phyloP scores from a whole-genome alignment of 2,888 invertebrate species.

The Drosophila mimetica region DNA sequence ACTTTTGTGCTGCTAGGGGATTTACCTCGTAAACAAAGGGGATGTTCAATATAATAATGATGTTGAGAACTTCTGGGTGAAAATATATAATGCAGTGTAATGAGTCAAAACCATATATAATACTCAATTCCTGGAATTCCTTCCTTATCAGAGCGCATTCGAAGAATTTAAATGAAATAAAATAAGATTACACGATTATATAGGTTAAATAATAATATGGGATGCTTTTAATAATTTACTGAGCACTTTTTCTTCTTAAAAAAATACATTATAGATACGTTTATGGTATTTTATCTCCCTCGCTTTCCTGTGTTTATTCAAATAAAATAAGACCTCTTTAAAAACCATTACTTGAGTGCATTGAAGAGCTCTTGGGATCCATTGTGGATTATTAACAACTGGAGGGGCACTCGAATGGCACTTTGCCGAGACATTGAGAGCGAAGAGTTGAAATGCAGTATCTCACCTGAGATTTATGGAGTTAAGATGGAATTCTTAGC shows the following conservation, averaged over 20 bases:
- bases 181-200: no score
- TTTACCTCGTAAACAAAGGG: background rate
- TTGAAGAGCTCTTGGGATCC: constrained; percentile 10
- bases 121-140: background rate
- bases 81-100: background rate
- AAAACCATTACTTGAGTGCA: constrained; percentile 2
- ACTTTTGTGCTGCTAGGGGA: background rate
- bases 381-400: background rate
- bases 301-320: background rate
- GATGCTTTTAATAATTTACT: no score
- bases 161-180: no score
- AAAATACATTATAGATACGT: background rate
- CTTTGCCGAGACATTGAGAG: constrained; percentile 8
- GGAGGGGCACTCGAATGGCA: constrained; percentile 10
- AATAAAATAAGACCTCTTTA: background rate
- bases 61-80: background rate
- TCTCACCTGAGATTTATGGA: background rate
- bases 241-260: background rate
- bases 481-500: background rate
- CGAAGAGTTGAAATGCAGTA: constrained; percentile 2
- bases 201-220: no score
- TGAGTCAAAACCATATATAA: no score
- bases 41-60: background rate
- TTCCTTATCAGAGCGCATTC: background rate
- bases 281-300: no score